Evolutionary conservation across 2,797 vertebrate species (phyloP).

Genomic region (Notolabrus celidotus): DNA sequence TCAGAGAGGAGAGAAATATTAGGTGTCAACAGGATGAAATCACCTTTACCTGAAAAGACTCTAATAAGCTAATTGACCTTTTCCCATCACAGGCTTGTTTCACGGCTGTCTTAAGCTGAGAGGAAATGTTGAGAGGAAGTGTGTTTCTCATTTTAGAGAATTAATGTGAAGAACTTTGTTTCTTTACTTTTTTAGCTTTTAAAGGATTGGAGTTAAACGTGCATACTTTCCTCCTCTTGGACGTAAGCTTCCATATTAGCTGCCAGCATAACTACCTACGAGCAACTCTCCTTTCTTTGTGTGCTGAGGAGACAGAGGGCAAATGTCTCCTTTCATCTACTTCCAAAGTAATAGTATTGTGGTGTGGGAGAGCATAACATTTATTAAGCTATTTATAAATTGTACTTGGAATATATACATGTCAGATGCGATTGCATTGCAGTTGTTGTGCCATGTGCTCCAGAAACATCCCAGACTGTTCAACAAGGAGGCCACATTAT

Average conservation of each 20-base stretch:
- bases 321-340: conserved; percentile 79
- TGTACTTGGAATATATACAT: conserved; percentile 75
- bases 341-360: conserved; percentile 67
- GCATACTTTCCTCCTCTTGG: conserved; percentile 55
- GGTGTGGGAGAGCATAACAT: conserved; percentile 70
- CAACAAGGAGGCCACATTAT: conserved; percentile 79
- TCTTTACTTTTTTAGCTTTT: conserved; percentile 59
- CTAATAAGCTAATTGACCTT: conserved; percentile 88
- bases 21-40: conserved; percentile 73
- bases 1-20: conserved; percentile 52
- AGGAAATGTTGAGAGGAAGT: conserved; percentile 50
- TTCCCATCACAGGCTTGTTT: conserved; percentile 68
- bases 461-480: conserved; percentile 60
- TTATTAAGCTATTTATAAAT: conserved; percentile 85
- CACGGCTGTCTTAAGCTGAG: conserved; percentile 61
- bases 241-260: conserved; percentile 61
- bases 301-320: conserved; percentile 74
- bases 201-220: conserved; percentile 68
- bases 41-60: conserved; percentile 78
- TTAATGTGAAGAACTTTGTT: conserved; percentile 59
- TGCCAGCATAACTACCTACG: conserved; percentile 49
- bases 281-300: conserved; percentile 61
- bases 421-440: conserved; percentile 78
- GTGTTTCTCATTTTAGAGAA: conserved; percentile 48
- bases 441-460: conserved; percentile 75